phyloP scores from a whole-genome alignment of 2,888 invertebrate species.

The Drosophila merina region DNA sequence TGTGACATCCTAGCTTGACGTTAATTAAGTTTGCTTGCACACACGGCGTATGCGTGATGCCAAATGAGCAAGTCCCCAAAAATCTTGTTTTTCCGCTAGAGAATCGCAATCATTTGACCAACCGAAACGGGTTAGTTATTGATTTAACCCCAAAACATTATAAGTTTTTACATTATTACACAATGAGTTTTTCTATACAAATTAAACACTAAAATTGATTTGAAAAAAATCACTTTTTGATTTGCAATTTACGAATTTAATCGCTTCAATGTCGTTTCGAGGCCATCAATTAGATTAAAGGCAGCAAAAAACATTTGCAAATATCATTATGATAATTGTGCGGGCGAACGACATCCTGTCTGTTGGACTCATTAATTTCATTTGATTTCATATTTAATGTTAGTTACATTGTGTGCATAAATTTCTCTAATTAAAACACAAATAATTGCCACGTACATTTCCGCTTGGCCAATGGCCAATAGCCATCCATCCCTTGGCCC shows the following conservation, averaged over 20 bases:
- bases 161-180: neutral
- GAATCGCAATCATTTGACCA: neutral
- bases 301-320: constrained; percentile 25
- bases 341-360: constrained; percentile 40
- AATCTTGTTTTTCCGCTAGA: neutral
- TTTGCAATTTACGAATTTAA: constrained; percentile 7
- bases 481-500: neutral
- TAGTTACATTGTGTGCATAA: constrained; percentile 37
- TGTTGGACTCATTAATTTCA: constrained; percentile 31
- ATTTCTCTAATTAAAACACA: constrained; percentile 53
- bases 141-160: neutral
- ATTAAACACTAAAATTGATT: neutral
- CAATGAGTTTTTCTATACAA: neutral
- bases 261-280: constrained; percentile 22
- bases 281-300: constrained; percentile 36
- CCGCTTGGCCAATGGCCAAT: constrained; percentile 15
- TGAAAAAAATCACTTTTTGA: neutral
- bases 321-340: constrained; percentile 50
- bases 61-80: neutral
- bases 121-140: neutral
- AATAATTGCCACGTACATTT: constrained; percentile 48
- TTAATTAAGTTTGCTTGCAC: constrained; percentile 45
- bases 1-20: constrained; percentile 42
- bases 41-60: constrained; percentile 34
- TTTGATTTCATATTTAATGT: constrained; percentile 46